phyloP scores from a whole-genome alignment of 2,113 vertebrate species.

The Pseudopipra pipra region DNA sequence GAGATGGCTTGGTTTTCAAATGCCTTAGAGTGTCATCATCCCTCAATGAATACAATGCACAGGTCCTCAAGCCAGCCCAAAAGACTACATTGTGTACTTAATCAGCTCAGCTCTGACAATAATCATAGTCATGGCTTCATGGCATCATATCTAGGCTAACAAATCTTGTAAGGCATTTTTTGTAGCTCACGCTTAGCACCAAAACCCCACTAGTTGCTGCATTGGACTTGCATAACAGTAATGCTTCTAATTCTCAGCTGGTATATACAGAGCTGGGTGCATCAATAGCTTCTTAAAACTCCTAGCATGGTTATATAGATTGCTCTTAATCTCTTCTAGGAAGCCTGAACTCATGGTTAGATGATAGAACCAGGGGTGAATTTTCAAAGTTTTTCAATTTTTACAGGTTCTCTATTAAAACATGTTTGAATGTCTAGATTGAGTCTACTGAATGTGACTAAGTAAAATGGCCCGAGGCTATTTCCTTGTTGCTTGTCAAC shows the following conservation, averaged over 20 bases:
- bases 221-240: no score
- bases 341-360: neutral
- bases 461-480: neutral
- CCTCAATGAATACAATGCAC: fast-evolving
- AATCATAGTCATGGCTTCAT: neutral
- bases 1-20: neutral
- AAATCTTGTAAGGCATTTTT: neutral
- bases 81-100: neutral
- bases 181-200: neutral
- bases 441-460: neutral
- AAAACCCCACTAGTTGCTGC: neutral
- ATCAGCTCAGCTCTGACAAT: neutral
- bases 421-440: neutral
- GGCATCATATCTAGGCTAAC: neutral
- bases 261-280: neutral
- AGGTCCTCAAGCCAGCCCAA: neutral
- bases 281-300: neutral
- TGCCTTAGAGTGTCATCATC: neutral
- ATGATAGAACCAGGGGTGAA: neutral
- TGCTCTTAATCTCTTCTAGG: neutral
- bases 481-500: neutral
- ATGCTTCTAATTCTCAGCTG: neutral
- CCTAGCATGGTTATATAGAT: neutral
- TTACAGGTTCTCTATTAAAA: neutral
- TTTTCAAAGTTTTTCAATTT: neutral